Conservation (phyloP, 2,888 invertebrate genomes). For the Cenopis cana region DNA sequence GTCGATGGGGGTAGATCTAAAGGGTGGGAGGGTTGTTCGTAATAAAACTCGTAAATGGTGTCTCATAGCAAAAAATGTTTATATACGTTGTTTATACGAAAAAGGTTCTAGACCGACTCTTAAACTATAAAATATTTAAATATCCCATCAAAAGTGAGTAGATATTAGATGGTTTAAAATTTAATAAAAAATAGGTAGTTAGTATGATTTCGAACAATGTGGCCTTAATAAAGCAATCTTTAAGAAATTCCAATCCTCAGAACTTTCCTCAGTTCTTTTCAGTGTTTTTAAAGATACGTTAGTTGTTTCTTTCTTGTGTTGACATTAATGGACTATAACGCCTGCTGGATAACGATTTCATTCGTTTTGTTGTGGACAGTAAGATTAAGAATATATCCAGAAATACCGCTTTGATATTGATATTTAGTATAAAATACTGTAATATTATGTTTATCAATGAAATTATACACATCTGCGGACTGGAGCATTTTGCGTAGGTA, state of each 20-base stretch:
- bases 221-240: background rate
- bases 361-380: conserved; percentile 42
- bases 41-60: no score
- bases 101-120: no score
- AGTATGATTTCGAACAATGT: no score
- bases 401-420: conserved; percentile 10
- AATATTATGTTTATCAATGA: conserved; percentile 12
- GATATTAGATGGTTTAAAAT: no score
- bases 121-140: no score
- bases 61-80: no score
- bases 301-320: conserved; percentile 46
- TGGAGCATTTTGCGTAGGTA: conserved; percentile 2
- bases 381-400: conserved; percentile 21
- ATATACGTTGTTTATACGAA: no score
- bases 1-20: no score
- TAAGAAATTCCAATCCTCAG: background rate
- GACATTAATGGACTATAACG: conserved; percentile 68
- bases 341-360: conserved; percentile 29
- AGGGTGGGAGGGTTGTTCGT: no score
- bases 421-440: conserved; percentile 17
- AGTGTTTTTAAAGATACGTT: conserved; percentile 7
- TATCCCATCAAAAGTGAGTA: no score
- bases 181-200: no score
- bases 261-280: background rate
- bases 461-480: background rate